Evolutionary conservation across 2,888 invertebrate genomes (phyloP).

Genomic region (Scaptomyza reducta): DNA sequence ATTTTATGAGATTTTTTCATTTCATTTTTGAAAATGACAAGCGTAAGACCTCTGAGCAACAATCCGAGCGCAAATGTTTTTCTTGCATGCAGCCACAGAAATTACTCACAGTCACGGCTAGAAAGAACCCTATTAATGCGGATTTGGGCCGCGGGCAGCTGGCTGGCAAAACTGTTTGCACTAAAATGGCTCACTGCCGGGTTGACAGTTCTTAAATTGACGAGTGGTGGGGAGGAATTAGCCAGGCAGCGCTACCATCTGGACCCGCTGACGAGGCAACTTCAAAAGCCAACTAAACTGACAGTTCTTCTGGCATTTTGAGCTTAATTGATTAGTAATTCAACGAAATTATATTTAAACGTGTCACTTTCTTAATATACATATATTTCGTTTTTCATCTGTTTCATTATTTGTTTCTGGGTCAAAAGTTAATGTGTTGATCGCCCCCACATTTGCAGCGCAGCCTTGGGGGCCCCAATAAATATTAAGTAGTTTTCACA

Average conservation of each 20-base stretch:
- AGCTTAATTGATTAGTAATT: slow-evolving; percentile 72
- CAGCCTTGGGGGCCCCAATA: slow-evolving; percentile 21
- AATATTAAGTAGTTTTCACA: slow-evolving; percentile 25
- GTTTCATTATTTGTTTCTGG: slow-evolving; percentile 31
- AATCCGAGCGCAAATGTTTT: slow-evolving; percentile 13
- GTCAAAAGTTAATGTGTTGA: slow-evolving; percentile 55
- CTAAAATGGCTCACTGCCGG: slow-evolving; percentile 33
- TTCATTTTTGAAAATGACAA: slow-evolving; percentile 16
- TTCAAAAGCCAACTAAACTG: slow-evolving; percentile 60
- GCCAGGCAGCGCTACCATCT: slow-evolving; percentile 27
- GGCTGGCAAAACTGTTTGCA: slow-evolving; percentile 8
- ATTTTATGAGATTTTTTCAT: slow-evolving; percentile 24
- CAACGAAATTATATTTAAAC: slow-evolving; percentile 34
- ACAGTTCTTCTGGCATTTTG: slow-evolving; percentile 53
- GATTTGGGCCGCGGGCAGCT: slow-evolving; percentile 1
- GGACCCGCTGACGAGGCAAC: slow-evolving; percentile 37
- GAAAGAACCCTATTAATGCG: slow-evolving; percentile 18
- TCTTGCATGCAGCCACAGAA: slow-evolving; percentile 25
- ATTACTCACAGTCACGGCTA: slow-evolving; percentile 21
- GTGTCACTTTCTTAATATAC: slow-evolving; percentile 13
- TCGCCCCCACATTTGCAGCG: not conserved
- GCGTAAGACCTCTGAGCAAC: slow-evolving; percentile 18
- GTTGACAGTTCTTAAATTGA: slow-evolving; percentile 75
- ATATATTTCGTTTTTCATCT: not conserved
- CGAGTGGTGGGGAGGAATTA: slow-evolving; percentile 48